Base-by-base conservation (phyloP, 2,797 vertebrate genomes). In the Gastrophryne carolinensis region DNA sequence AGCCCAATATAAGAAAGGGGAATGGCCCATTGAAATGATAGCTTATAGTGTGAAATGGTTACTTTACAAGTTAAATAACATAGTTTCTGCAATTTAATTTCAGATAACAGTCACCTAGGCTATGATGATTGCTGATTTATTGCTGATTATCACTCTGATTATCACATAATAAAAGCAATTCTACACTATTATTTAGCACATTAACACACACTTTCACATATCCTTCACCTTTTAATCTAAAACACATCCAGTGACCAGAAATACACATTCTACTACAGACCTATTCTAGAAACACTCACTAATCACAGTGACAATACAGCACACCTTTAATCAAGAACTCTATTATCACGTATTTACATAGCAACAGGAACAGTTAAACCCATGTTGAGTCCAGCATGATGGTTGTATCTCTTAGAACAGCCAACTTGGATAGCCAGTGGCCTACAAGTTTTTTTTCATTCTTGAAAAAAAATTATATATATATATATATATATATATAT, bases 271-370 rank as follows among this genome's bases (percentile, higher is more conserved):
- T 23, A 53, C 53, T 23, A 52, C 26, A 26, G 30, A 54, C 32
- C 27, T 41, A 34, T 52, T 32, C 15, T 65, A 49, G 9, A 65
- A 53, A 21, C 35, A 24, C 11, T 4, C 11, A 56, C 65, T 68
- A 68, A 68, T 68, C 32, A 68, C 65, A 26, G 23, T 29, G 24
- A 39, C 65, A 68, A 10, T 54, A 24, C n/a, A 54, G 5, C 12
- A 54, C 50, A 54, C 50, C 50, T 68, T 26, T 17, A 68, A 23
- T 54, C 35, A 68, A 56, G 54, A 68, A 19, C 50, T 41, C 50
- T 24, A 56, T 68, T 68, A 68, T 39, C 65, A 68, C 65, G 39
- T 11, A 37, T 68, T 54, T 54, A 27, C 65, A 39, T 54, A 19
- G 5, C 21, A 56, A 68, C 41, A 27, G 34, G 7, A 57, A 57